These are phyloP conservation scores for Enteromius mattozi DNA, from an alignment of 2,797 vertebrate genomes.

Conservation along the genomic window DNA sequence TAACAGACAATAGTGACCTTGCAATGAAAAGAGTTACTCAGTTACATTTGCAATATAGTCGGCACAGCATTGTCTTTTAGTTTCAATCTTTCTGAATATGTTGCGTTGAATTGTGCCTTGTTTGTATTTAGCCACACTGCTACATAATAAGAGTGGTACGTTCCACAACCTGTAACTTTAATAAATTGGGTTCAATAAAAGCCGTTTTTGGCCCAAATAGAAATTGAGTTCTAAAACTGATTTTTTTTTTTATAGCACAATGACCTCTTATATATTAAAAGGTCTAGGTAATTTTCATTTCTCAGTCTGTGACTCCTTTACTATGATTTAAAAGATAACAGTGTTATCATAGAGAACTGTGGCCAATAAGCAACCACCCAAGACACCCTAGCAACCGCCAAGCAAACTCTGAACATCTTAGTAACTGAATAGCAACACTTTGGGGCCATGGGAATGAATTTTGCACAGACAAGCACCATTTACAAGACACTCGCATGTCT, in stretches of 20 bases:
- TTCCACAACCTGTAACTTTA: neutral
- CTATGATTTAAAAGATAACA: neutral
- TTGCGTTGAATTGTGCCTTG: no score
- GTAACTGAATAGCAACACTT: neutral
- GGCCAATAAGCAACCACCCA: neutral
- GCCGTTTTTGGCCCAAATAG: neutral
- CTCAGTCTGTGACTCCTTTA: neutral
- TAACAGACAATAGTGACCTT: no score
- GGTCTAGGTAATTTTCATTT: no score
- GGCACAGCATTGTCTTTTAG: no score
- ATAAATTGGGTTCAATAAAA: neutral
- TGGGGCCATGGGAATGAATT: neutral
- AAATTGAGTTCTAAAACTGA: neutral
- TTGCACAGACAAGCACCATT: neutral
- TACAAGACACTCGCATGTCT: neutral
- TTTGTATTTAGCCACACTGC: neutral
- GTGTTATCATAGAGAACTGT: neutral
- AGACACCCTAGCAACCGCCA: neutral
- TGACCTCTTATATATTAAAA: neutral
- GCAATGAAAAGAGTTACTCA: no score
- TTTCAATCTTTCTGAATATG: no score
- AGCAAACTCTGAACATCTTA: neutral
- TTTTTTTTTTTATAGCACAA: neutral
- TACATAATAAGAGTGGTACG: neutral
- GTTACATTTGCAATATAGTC: no score